Evolutionary conservation across 2,797 vertebrate species (phyloP).

Genomic region (Chelonia mydas): DNA sequence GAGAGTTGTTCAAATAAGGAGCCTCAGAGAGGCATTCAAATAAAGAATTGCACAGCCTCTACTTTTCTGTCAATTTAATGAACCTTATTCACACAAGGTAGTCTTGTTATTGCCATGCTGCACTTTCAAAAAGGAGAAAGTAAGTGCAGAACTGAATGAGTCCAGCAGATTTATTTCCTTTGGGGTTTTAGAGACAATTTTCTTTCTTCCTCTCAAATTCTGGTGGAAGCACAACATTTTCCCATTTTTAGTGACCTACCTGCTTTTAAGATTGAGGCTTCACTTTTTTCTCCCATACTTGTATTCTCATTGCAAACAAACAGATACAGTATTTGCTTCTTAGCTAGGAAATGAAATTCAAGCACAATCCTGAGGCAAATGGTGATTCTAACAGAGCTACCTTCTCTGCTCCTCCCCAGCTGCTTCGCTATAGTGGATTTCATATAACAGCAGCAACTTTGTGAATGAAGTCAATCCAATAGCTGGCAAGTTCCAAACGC

Average conservation of each 20-base stretch:
- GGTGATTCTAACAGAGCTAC: not conserved
- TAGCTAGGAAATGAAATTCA: constrained; percentile 26
- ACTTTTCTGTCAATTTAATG: constrained; percentile 67
- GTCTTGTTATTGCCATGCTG: constrained; percentile 36
- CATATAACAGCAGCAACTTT: not conserved
- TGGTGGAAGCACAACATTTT: not conserved
- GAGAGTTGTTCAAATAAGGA: constrained; percentile 63
- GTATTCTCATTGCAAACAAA: constrained; percentile 42
- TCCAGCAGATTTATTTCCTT: constrained; percentile 14
- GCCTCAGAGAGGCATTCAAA: not conserved
- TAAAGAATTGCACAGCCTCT: constrained; percentile 72
- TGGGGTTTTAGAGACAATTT: not conserved
- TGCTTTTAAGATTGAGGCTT: constrained; percentile 20
- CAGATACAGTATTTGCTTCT: not conserved
- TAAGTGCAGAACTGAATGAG: not conserved
- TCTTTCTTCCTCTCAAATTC: constrained; percentile 20
- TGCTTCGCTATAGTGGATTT: not conserved
- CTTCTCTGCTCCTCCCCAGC: not conserved
- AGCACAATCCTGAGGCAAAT: constrained; percentile 4
- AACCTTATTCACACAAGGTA: constrained; percentile 57
- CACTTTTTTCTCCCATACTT: constrained; percentile 8
- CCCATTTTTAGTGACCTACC: not conserved
- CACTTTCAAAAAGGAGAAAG: constrained; percentile 31
- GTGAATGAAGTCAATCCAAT: not conserved
- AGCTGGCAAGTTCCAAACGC: not conserved